These are phyloP conservation scores for Platalea minor DNA, from an alignment of 2,797 vertebrate species.

Conservation along the genomic window DNA sequence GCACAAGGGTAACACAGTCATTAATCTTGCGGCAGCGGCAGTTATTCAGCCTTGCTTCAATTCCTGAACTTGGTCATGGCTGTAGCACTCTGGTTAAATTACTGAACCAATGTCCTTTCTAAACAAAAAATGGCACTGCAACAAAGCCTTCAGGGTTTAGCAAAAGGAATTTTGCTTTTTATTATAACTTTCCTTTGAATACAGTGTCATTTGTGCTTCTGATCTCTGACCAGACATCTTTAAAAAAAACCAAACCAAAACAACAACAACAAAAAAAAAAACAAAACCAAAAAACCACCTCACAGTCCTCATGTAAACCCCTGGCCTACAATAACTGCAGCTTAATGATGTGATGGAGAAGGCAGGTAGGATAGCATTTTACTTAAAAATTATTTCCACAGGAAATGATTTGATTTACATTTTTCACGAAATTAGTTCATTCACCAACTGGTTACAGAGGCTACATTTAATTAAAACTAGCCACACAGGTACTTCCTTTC, in stretches of 20 bases:
- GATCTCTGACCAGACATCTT: constrained; percentile 60
- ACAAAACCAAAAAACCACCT: neutral
- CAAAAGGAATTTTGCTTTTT: constrained; percentile 75
- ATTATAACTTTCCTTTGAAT: constrained; percentile 81
- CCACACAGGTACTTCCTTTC: constrained; percentile 77
- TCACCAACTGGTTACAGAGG: constrained; percentile 69
- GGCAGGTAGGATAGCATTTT: constrained; percentile 69
- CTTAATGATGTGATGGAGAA: constrained; percentile 53
- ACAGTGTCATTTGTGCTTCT: constrained; percentile 80
- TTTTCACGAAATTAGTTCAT: constrained; percentile 74
- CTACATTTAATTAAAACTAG: constrained; percentile 76
- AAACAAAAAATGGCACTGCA: neutral
- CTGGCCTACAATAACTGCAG: constrained; percentile 64
- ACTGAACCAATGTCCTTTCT: neutral
- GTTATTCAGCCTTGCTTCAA: neutral
- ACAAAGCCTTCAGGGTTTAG: constrained; percentile 20
- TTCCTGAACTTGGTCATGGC: neutral
- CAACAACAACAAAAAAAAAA: neutral
- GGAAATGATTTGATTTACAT: constrained; percentile 87
- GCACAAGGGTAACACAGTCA: fast-evolving
- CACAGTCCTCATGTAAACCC: constrained; percentile 47
- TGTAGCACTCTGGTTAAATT: neutral
- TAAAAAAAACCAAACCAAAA: neutral
- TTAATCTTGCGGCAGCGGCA: neutral
- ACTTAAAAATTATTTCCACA: constrained; percentile 90